Base-by-base conservation (phyloP, 2,888 invertebrate genomes). In the Salpingus planirostris region DNA sequence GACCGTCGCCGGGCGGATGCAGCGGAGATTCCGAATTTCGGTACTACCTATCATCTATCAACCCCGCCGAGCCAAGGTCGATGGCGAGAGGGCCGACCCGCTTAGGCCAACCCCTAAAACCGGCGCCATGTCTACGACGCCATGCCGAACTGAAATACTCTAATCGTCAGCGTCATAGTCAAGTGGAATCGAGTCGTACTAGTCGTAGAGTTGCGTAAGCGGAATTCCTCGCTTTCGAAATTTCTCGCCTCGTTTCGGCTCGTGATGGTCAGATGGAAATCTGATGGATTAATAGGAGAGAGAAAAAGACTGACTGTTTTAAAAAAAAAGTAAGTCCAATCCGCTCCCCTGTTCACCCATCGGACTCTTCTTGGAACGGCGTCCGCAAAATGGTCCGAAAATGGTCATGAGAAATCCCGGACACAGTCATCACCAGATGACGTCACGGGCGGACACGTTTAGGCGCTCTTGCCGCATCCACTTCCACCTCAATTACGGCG, bases 221-320 rank as follows among this genome's bases (percentile, higher is more conserved):
- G n/a, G n/a, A n/a, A n/a, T n/a, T n/a, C n/a, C n/a, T n/a, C n/a
- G n/a, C n/a, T n/a, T n/a, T n/a, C n/a, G n/a, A n/a, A n/a, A n/a
- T n/a, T n/a, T n/a, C n/a, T n/a, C n/a, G n/a, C n/a, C n/a, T n/a
- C n/a, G n/a, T n/a, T n/a, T n/a, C n/a, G n/a, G n/a, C n/a, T n/a
- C n/a, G n/a, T n/a, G n/a, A n/a, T n/a, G n/a, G n/a, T n/a, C n/a
- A n/a, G 37, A 18, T 33, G 35, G 15, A 36, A 29, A 24, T 33
- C 36, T 29, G 54, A 55, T 53, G 54, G 57, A 54, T 50, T 54
- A 46, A 57, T 56, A 57, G 57, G 57, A 57, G 57, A 57, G 57
- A 57, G 57, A 57, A 57, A 57, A 57, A 57, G 57, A 57, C 57
- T 57, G 57, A 57, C 57, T 55, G 44, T 44, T 53, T 35, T 7